phyloP scores from a whole-genome alignment of 2,113 vertebrate species.

The Vidua macroura region DNA sequence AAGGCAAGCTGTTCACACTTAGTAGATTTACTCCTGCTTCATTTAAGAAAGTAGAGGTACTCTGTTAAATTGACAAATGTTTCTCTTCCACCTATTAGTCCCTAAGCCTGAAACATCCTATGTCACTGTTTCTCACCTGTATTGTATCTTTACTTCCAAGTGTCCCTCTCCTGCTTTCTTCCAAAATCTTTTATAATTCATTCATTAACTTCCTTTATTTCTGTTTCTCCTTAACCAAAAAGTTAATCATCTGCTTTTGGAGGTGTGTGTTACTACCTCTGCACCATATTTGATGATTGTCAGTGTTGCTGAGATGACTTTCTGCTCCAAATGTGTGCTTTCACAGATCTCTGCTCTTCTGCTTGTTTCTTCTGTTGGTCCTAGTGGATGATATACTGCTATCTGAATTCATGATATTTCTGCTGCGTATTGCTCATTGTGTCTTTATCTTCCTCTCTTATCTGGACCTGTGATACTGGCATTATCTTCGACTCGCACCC shows the following conservation, averaged over 20 bases:
- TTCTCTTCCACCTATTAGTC: not conserved
- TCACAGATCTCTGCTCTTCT: not conserved
- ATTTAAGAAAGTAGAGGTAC: not conserved
- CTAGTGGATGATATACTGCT: not conserved
- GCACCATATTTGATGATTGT: not conserved
- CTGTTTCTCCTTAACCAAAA: not conserved
- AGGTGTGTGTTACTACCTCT: not conserved
- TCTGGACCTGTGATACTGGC: not conserved
- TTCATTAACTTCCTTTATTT: constrained; percentile 34
- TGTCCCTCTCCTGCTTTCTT: not conserved
- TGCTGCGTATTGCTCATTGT: not conserved
- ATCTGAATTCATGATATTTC: not conserved
- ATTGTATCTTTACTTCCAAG: not conserved
- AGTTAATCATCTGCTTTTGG: constrained; percentile 1
- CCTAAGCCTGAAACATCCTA: not conserved
- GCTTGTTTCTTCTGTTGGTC: not conserved
- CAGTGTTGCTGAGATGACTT: not conserved
- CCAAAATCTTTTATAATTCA: not conserved
- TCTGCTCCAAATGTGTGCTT: not conserved
- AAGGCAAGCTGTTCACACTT: constrained; percentile 40
- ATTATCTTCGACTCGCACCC: constrained; percentile 23
- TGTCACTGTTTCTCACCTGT: fast-evolving
- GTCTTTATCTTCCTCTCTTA: not conserved
- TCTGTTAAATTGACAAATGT: not conserved
- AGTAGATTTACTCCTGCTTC: constrained; percentile 38